phyloP scores from a whole-genome alignment of 2,113 vertebrate species.

The Fregata magnificens region DNA sequence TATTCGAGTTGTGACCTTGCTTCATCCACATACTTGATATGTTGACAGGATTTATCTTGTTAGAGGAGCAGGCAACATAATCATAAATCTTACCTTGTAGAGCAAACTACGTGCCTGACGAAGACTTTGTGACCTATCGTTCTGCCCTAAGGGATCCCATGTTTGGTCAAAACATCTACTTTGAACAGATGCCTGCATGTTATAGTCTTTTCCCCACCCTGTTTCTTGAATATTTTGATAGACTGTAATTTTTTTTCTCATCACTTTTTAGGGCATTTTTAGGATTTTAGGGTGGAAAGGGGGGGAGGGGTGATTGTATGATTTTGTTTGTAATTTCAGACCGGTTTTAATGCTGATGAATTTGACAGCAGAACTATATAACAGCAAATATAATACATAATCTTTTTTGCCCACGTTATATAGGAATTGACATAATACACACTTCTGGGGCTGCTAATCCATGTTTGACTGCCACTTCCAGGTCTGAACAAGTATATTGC shows the following conservation, averaged over 20 bases:
- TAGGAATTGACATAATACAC: background rate
- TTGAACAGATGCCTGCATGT: background rate
- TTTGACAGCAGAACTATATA: background rate
- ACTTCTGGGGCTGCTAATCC: background rate
- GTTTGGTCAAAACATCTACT: conserved; percentile 34
- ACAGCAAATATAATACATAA: background rate
- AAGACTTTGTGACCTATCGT: background rate
- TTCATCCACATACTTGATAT: background rate
- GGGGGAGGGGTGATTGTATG: background rate
- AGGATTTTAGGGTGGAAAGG: background rate
- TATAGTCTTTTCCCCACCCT: background rate
- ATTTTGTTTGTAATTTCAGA: background rate
- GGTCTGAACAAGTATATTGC: background rate
- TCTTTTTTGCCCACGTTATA: accelerated
- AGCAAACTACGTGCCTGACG: background rate
- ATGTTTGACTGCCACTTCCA: background rate
- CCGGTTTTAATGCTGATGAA: background rate
- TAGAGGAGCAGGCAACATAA: background rate
- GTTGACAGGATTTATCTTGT: background rate
- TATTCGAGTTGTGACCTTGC: background rate
- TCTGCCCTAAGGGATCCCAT: background rate
- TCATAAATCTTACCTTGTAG: conserved; percentile 18
- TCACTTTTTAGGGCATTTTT: too few species aligned
- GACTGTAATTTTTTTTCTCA: background rate
- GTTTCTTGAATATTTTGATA: background rate